A percentile compares a stretch with the other conserved stretches of the same genome.
Evolutionary conservation across 2,888 invertebrate species (phyloP).

Genomic region (Harmothoe impar): DNA sequence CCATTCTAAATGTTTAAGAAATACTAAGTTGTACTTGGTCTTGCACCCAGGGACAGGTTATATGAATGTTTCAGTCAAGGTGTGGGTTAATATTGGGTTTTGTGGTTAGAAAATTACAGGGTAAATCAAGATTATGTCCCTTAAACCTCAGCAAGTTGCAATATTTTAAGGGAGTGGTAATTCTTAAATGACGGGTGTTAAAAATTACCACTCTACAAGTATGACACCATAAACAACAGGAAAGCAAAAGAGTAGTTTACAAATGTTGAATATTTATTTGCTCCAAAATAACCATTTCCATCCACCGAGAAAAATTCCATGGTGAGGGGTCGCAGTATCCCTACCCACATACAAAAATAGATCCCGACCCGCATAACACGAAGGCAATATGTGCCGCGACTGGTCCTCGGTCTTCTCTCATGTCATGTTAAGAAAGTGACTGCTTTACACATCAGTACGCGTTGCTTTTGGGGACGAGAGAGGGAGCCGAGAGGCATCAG

Average conservation of each 20-base stretch:
- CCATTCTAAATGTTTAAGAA: too few relatives aligned
- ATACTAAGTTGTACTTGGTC: too few relatives aligned
- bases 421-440: not conserved
- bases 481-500: not conserved
- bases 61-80: too few relatives aligned
- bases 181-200: too few relatives aligned
- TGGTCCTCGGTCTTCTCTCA: conserved; percentile 1
- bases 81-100: too few relatives aligned
- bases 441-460: not conserved
- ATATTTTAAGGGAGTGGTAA: too few relatives aligned
- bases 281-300: conserved; percentile 56
- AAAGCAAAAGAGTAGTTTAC: not conserved
- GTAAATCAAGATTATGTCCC: too few relatives aligned
- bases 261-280: conserved; percentile 41
- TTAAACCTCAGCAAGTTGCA: too few relatives aligned
- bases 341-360: conserved; percentile 52
- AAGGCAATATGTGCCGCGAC: not conserved
- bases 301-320: conserved; percentile 13
- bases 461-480: not conserved
- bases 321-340: conserved; percentile 3
- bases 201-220: too few relatives aligned
- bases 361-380: not conserved
- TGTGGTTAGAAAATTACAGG: too few relatives aligned
- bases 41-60: too few relatives aligned
- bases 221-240: not conserved